phyloP scores from a whole-genome alignment of 2,888 invertebrate genomes.

The Stratiomys singularior region DNA sequence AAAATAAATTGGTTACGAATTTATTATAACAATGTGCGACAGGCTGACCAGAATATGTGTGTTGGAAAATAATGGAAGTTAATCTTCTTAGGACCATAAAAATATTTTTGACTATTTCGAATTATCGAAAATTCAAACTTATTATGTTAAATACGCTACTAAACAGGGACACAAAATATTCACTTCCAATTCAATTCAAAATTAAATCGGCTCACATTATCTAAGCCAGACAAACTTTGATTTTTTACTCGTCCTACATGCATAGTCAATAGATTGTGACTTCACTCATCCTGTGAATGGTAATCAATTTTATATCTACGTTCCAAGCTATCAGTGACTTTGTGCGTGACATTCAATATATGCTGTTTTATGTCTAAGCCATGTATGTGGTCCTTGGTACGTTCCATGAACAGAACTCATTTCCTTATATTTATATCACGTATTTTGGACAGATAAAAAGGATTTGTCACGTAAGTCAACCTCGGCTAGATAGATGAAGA shows the following conservation, averaged over 20 bases:
- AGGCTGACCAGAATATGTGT: no score
- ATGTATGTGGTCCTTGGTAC: background rate
- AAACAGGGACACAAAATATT: no score
- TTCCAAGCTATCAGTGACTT: conserved; percentile 11
- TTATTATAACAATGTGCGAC: no score
- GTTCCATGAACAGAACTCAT: background rate
- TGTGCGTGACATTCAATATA: background rate
- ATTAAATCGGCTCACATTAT: no score
- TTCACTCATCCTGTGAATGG: background rate
- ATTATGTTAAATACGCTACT: no score
- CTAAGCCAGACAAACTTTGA: background rate
- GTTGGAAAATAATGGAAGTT: no score
- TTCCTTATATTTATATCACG: conserved; percentile 30
- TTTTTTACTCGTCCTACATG: background rate
- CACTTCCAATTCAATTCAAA: no score
- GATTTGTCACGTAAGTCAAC: conserved; percentile 42
- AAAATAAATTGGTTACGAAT: no score
- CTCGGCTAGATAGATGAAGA: background rate
- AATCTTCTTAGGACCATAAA: no score
- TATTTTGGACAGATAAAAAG: conserved; percentile 36
- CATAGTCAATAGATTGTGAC: background rate
- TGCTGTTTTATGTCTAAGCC: background rate
- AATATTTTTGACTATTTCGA: no score
- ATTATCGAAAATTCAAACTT: no score
- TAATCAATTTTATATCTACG: conserved; percentile 24